Conservation (phyloP, 2,797 vertebrate genomes). For the Spea hammondii region DNA sequence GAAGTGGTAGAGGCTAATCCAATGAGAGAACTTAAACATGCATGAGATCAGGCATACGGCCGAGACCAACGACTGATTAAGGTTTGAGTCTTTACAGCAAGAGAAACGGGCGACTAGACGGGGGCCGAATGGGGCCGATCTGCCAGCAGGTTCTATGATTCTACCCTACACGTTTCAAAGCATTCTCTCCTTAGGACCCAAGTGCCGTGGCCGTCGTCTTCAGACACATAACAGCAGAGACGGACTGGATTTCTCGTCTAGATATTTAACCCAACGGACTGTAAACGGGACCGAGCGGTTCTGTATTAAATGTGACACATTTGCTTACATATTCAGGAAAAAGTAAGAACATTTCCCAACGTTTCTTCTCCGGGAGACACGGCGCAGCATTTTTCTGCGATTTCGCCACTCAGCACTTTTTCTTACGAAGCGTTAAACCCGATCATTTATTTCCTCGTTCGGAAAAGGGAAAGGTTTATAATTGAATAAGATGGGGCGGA, state of each 20-base stretch:
- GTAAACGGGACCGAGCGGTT: constrained; percentile 33
- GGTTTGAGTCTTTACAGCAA: too few relatives aligned
- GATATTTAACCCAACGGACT: constrained; percentile 35
- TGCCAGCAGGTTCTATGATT: background rate
- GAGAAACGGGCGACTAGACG: too few relatives aligned
- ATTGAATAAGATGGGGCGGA: background rate
- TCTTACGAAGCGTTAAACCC: background rate
- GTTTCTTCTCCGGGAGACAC: constrained; percentile 12
- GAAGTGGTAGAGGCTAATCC: too few relatives aligned
- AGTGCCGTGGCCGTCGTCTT: constrained; percentile 19
- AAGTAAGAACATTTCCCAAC: constrained; percentile 5
- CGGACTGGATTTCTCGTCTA: background rate
- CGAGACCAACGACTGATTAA: too few relatives aligned
- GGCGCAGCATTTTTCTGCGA: background rate
- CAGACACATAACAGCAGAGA: constrained; percentile 15
- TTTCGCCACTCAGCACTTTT: constrained; percentile 35
- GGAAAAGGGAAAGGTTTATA: constrained; percentile 49
- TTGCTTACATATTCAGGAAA: constrained; percentile 24
- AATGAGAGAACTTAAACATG: too few relatives aligned
- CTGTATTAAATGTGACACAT: constrained; percentile 49
- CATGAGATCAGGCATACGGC: background rate
- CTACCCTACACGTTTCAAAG: too few relatives aligned
- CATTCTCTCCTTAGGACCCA: background rate
- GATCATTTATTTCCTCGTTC: background rate
- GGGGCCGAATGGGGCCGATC: too few relatives aligned